Conservation (phyloP, 2,888 invertebrate species). For the Myopa tessellatipennis region DNA sequence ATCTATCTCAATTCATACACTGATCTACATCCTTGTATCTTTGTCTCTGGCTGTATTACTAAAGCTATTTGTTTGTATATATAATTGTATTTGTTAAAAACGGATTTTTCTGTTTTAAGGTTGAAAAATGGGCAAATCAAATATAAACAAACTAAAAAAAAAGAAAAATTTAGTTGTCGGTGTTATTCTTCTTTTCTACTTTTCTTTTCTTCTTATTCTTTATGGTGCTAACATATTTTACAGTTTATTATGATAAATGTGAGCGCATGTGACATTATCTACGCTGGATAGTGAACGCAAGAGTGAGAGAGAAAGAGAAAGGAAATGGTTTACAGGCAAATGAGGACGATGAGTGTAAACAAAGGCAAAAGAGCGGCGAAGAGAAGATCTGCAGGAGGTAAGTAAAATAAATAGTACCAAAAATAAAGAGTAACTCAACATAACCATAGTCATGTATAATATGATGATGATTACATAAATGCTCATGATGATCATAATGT, state of each 20-base stretch:
- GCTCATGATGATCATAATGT: background rate
- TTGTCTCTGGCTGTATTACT: slow-evolving; percentile 16
- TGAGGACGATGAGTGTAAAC: background rate
- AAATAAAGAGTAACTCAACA: background rate
- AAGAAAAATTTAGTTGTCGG: slow-evolving; percentile 1
- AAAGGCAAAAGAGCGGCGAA: background rate
- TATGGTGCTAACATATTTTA: slow-evolving; percentile 15
- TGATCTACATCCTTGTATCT: background rate
- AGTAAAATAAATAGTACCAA: background rate
- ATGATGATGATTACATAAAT: slow-evolving; percentile 6
- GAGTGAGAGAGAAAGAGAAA: slow-evolving; percentile 40
- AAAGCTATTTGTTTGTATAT: slow-evolving; percentile 34
- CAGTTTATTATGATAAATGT: slow-evolving; percentile 41
- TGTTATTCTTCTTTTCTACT: background rate
- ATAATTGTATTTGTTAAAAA: slow-evolving; percentile 32
- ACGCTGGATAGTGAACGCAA: slow-evolving; percentile 50
- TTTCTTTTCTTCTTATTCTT: background rate
- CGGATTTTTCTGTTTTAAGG: slow-evolving; percentile 42
- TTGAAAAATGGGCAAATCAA: slow-evolving; percentile 9
- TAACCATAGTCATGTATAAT: too few species aligned
- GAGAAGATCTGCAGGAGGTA: background rate
- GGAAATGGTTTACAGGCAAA: background rate
- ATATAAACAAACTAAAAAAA: slow-evolving; percentile 1
- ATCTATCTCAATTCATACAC: too few species aligned
- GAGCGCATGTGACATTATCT: slow-evolving; percentile 49